Base-by-base conservation (phyloP, 2,888 invertebrate genomes). In the Perizoma flavofasciatum region DNA sequence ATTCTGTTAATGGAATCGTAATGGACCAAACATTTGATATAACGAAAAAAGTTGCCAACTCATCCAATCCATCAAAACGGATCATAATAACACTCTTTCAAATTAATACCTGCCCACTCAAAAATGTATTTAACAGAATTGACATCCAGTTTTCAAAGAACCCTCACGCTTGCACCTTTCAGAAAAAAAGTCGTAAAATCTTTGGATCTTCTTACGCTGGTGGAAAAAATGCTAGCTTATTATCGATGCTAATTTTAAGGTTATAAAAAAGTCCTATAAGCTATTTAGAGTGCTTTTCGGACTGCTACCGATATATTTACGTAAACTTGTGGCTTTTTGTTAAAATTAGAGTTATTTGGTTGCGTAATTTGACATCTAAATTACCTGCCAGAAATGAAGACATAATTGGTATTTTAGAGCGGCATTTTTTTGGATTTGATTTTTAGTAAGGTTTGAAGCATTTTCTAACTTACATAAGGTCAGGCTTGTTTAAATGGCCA, bases 71-170 rank as follows among this genome's bases (percentile, higher is more conserved):
- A 91, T 91, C 90, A 90, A 79, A 7, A 44, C 66, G 79, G 85
- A 86, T 88, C 85, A 86, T 88, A 84, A 89, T 89, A 89, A 87
- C 82, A 82, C 83, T 75, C 79, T 69, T 77, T 78, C 83, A 89
- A 91, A 91, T 90, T 89, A 88, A 86, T 89, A 90, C 90, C 90
- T 89, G 89, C 85, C 88, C 69, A 74, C 77, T 77, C 75, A 76
- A 77, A 81, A 86, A 80, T 81, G 82, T 81, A 66, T 67, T 82
- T 79, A 79, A 81, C 62, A 81, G 81, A 79, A 83, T 77, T 69
- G 47, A 55, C 33, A 66, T 45, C 87, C 82, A 81, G 4, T 54
- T 8, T 67, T 56, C 44, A 11, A 32, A 60, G 83, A 78, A 43
- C 81, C 59, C 55, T 60, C 34, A 44, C 9, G 10, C 32, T 11